phyloP scores from a whole-genome alignment of 2,113 vertebrate species.

The Hystrix brachyura region DNA sequence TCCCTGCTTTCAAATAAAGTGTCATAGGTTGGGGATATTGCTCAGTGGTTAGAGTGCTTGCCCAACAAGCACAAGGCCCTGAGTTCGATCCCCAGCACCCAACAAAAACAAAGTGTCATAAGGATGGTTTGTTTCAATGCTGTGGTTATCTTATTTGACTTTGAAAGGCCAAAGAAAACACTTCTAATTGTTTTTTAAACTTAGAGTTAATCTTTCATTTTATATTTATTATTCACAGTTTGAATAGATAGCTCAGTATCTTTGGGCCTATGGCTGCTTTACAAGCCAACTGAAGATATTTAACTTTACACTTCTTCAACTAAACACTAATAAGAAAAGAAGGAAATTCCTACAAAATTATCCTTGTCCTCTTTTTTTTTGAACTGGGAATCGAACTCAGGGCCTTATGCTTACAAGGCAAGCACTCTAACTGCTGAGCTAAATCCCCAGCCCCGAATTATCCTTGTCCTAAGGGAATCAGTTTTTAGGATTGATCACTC shows the following conservation, averaged over 20 bases:
- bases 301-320: slow-evolving; percentile 25
- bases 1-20: not conserved
- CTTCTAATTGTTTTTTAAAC: not conserved
- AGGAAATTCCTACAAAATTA: slow-evolving; percentile 24
- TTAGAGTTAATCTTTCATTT: slow-evolving; percentile 1
- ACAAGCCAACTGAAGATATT: slow-evolving; percentile 46
- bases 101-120: not conserved
- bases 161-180: not conserved
- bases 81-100: too few species aligned
- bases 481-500: not conserved
- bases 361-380: not conserved
- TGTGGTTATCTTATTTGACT: not conserved
- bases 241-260: slow-evolving; percentile 1
- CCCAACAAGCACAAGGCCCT: too few species aligned
- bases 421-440: too few species aligned
- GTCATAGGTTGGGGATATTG: too few species aligned
- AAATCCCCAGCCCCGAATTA: not conserved
- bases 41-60: too few species aligned
- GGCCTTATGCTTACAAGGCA: too few species aligned
- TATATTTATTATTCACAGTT: slow-evolving; percentile 41
- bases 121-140: not conserved
- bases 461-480: slow-evolving; percentile 41
- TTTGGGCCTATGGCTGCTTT: not conserved
- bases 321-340: slow-evolving; percentile 25
- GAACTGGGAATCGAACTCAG: too few species aligned